phyloP scores from a whole-genome alignment of 2,888 invertebrate genomes.

The Cetonia aurata region DNA sequence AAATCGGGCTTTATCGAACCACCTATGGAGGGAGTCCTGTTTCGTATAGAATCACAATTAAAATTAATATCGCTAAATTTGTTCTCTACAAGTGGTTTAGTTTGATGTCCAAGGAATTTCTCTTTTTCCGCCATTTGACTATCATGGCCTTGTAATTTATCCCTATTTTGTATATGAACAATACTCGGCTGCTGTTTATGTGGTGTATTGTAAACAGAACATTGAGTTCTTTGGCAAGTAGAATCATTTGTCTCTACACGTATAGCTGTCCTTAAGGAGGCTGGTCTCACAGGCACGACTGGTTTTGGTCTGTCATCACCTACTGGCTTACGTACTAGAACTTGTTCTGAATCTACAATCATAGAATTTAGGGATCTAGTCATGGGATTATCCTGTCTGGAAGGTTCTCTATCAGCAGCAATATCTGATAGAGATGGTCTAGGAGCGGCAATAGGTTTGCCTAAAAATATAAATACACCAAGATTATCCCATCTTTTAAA shows the following conservation, averaged over 20 bases:
- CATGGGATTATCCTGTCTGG: constrained; percentile 51
- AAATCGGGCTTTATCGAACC: constrained; percentile 57
- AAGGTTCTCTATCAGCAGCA: constrained; percentile 50
- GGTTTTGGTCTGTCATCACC: constrained; percentile 71
- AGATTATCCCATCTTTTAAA: background rate
- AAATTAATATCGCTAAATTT: constrained; percentile 60
- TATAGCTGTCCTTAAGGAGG: constrained; percentile 69
- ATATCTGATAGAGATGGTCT: constrained; percentile 59
- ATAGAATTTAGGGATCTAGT: constrained; percentile 56
- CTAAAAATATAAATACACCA: background rate
- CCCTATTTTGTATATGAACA: constrained; percentile 65
- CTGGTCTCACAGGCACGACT: constrained; percentile 84
- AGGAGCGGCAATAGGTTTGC: constrained; percentile 71
- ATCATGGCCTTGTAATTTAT: constrained; percentile 63
- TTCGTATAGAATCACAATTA: constrained; percentile 52
- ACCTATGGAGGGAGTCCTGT: constrained; percentile 51
- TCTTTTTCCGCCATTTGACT: constrained; percentile 65
- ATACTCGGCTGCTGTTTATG: constrained; percentile 82
- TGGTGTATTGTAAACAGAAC: constrained; percentile 73
- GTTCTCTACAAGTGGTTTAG: constrained; percentile 55
- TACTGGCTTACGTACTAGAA: constrained; percentile 69
- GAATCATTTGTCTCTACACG: constrained; percentile 69
- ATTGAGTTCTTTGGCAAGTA: constrained; percentile 75
- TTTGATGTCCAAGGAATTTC: constrained; percentile 61
- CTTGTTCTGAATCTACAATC: constrained; percentile 61